Evolutionary conservation across 2,888 invertebrate genomes (phyloP).

Genomic region (Zonitis immaculata): DNA sequence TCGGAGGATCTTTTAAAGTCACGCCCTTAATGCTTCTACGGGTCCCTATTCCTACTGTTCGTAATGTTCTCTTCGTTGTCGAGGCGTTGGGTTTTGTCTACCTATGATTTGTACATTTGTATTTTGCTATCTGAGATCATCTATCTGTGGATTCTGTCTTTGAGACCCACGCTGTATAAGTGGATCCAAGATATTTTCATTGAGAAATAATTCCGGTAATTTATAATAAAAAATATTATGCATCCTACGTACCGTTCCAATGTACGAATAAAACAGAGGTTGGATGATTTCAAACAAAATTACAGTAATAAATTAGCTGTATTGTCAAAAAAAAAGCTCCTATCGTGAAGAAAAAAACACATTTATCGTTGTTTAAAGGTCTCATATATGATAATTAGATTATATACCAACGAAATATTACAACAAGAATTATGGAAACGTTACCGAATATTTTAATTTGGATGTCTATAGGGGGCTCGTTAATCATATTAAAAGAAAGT

Average conservation of each 20-base stretch:
- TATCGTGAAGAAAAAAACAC: neutral
- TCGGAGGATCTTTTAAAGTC: too few relatives aligned
- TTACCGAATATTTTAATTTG: slow-evolving; percentile 16
- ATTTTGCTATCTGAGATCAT: too few relatives aligned
- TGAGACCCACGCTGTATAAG: too few relatives aligned
- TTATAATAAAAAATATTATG: neutral
- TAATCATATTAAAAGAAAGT: slow-evolving; percentile 18
- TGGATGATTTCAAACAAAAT: slow-evolving; percentile 6
- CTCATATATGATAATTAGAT: slow-evolving; percentile 15
- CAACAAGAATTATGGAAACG: slow-evolving; percentile 8
- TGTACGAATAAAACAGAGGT: slow-evolving; percentile 2
- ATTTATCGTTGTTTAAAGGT: slow-evolving; percentile 13
- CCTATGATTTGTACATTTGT: too few relatives aligned
- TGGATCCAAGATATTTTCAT: too few relatives aligned
- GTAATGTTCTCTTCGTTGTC: too few relatives aligned
- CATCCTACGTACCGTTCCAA: neutral
- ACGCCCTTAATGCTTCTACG: too few relatives aligned
- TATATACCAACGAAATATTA: slow-evolving; percentile 11
- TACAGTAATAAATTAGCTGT: slow-evolving; percentile 9
- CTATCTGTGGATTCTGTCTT: too few relatives aligned
- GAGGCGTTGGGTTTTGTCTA: too few relatives aligned
- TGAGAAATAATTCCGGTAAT: too few relatives aligned
- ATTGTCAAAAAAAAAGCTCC: neutral
- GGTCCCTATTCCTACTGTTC: too few relatives aligned
- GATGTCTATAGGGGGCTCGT: slow-evolving; percentile 7